phyloP scores from a whole-genome alignment of 2,113 vertebrate genomes.

The Apodemus sylvaticus region DNA sequence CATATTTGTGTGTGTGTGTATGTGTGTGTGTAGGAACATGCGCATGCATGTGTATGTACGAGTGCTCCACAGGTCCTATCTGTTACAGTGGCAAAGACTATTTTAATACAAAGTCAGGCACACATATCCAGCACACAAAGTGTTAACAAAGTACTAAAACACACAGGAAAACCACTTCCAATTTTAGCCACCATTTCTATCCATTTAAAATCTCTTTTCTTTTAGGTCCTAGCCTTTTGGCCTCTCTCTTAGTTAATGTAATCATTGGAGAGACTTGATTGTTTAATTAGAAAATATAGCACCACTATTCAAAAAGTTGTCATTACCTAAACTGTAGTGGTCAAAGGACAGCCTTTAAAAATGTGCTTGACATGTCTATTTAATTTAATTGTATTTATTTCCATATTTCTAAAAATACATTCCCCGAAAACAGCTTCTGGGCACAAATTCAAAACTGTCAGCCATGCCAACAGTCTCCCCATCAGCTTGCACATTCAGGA shows the following conservation, averaged over 20 bases:
- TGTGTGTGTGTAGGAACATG: too few relatives aligned
- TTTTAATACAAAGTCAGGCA: not conserved
- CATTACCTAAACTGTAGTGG: conserved; percentile 73
- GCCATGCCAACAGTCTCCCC: not conserved
- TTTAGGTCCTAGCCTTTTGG: conserved; percentile 62
- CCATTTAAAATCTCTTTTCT: conserved; percentile 55
- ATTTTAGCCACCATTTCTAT: conserved; percentile 59
- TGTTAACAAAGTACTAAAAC: conserved; percentile 45
- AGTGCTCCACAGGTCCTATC: accelerated
- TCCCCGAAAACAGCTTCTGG: conserved; percentile 71
- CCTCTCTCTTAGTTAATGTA: conserved; percentile 55
- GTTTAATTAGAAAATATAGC: conserved; percentile 75
- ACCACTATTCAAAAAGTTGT: conserved; percentile 68
- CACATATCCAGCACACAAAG: not conserved
- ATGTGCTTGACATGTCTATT: conserved; percentile 51
- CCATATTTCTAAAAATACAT: conserved; percentile 75
- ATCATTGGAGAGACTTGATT: conserved; percentile 58
- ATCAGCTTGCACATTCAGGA: conserved; percentile 24
- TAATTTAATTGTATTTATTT: conserved; percentile 79
- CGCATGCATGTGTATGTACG: accelerated
- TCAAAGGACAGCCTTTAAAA: conserved; percentile 66
- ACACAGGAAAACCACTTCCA: conserved; percentile 27
- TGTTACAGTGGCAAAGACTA: not conserved
- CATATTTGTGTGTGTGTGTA: too few relatives aligned
- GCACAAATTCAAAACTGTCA: conserved; percentile 67